These are phyloP conservation scores for Acleris laterana DNA, from an alignment of 2,888 invertebrate species.

Conservation along the genomic window DNA sequence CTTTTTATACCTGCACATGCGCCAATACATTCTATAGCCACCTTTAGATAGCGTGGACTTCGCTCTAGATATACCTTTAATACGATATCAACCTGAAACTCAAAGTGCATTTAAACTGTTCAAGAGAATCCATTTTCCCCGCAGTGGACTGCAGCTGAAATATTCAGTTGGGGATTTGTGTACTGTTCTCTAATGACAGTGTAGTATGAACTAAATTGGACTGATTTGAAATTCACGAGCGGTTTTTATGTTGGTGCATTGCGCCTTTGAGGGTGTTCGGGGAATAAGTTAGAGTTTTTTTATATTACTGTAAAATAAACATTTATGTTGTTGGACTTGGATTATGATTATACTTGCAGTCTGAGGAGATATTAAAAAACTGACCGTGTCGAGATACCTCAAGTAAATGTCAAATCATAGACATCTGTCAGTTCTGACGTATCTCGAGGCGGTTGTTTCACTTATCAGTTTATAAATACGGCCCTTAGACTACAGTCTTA, in stretches of 20 bases:
- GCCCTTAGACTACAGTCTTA: no score
- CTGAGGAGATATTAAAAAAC: no score
- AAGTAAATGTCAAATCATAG: no score
- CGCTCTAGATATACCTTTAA: slow-evolving; percentile 2
- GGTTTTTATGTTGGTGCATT: slow-evolving; percentile 14
- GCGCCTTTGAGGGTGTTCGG: slow-evolving; percentile 15
- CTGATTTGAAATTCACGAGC: slow-evolving; percentile 9
- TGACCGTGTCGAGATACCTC: no score
- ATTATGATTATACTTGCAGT: no score
- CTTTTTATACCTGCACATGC: no score
- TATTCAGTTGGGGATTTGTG: slow-evolving; percentile 4
- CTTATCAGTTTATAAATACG: no score
- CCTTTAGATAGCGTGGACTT: no score
- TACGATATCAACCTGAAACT: slow-evolving; percentile 19
- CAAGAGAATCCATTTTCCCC: slow-evolving; percentile 27
- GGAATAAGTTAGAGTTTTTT: slow-evolving; percentile 16
- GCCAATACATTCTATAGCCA: no score
- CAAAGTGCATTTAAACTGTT: slow-evolving; percentile 28
- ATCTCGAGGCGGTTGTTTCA: no score
- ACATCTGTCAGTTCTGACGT: no score
- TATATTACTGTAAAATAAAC: neutral
- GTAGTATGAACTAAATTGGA: slow-evolving; percentile 11
- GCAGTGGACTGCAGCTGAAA: slow-evolving; percentile 8
- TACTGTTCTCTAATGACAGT: slow-evolving; percentile 10
- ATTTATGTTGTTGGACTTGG: no score